Conservation (phyloP, 2,113 vertebrate species). For the Emydura subglobosa region DNA sequence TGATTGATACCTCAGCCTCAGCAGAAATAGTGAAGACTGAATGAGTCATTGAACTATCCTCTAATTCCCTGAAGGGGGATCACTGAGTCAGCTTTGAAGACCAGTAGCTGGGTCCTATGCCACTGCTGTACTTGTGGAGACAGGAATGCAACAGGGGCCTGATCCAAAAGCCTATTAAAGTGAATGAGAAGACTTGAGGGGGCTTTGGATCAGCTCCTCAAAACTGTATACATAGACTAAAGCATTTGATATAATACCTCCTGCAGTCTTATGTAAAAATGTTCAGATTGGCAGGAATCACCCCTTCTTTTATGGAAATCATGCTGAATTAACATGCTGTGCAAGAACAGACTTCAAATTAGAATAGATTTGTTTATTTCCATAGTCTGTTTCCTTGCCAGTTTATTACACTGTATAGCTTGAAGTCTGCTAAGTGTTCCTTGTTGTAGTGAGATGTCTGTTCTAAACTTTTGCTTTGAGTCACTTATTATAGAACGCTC, state of each 20-base stretch:
- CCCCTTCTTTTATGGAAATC: not conserved
- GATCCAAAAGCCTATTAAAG: not conserved
- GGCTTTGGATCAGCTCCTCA: not conserved
- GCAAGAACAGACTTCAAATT: not conserved
- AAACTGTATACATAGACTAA: not conserved
- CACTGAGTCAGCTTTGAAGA: not conserved
- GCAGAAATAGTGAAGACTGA: not conserved
- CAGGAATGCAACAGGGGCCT: not conserved
- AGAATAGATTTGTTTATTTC: not conserved
- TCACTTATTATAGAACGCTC: not conserved
- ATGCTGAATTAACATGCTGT: not conserved
- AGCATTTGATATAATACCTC: not conserved
- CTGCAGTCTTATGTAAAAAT: not conserved
- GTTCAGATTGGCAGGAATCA: not conserved
- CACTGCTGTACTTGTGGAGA: not conserved
- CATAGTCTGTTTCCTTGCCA: slow-evolving; percentile 11
- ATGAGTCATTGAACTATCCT: not conserved
- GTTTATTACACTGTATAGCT: not conserved
- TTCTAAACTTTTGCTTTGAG: not conserved
- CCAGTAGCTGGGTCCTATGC: not conserved
- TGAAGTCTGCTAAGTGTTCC: not conserved
- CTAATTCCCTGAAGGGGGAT: not conserved
- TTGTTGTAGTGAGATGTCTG: not conserved
- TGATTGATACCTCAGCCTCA: not conserved
- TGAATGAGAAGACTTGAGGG: not conserved